A percentile compares a stretch with the other conserved stretches of the same genome.
Evolutionary conservation across 2,797 vertebrate genomes (phyloP).

Genomic region (Malacoraja senta): DNA sequence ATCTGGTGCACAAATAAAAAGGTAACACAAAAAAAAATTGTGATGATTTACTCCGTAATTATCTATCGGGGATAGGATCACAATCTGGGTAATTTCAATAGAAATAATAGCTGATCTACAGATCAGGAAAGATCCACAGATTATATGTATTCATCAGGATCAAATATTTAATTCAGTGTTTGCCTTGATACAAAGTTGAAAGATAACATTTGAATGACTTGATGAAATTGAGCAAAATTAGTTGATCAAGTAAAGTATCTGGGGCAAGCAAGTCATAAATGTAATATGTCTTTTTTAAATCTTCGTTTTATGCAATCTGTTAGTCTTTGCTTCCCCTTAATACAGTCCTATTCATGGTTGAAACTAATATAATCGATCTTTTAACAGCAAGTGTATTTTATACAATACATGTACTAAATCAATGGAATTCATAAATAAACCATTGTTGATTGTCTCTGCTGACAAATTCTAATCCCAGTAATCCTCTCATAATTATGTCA

Average conservation of each 20-base stretch:
- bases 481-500: constrained; percentile 29
- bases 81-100: background rate
- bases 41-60: background rate
- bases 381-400: background rate
- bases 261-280: background rate
- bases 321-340: background rate
- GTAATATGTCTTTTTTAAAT: background rate
- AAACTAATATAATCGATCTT: background rate
- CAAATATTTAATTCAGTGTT: background rate
- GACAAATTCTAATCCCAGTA: background rate
- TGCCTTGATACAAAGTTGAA: background rate
- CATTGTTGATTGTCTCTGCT: background rate
- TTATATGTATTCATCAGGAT: background rate
- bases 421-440: background rate
- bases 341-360: no score
- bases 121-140: background rate
- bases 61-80: background rate
- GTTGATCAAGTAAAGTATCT: background rate
- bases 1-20: background rate
- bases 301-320: background rate
- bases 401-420: background rate
- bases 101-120: background rate
- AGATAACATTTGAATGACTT: no score
- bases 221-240: background rate
- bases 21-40: background rate